Conservation (phyloP, 2,113 vertebrate species). For the Setophaga kirtlandii region DNA sequence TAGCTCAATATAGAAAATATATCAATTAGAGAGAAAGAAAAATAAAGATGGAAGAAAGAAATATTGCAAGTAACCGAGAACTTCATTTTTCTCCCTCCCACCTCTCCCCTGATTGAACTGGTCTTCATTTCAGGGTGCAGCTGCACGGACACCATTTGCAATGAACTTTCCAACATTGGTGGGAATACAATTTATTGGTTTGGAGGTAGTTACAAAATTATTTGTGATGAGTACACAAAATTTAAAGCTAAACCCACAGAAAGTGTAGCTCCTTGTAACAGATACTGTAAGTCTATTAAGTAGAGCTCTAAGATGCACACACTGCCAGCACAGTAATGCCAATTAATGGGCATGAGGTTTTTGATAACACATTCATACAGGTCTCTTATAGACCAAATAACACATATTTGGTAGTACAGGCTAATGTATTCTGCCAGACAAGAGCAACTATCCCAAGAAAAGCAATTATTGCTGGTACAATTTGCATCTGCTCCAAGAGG, state of each 20-base stretch:
- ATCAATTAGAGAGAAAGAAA: background rate
- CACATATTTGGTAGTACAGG: background rate
- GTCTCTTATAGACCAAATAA: background rate
- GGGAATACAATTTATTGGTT: background rate
- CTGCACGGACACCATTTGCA: background rate
- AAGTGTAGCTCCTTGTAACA: background rate
- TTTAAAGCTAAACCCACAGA: background rate
- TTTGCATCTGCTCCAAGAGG: background rate
- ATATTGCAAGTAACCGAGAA: background rate
- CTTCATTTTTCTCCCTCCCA: background rate
- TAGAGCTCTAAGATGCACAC: background rate
- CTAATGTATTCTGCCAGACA: background rate
- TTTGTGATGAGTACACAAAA: background rate
- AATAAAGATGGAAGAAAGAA: background rate
- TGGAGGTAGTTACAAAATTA: background rate
- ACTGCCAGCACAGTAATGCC: background rate
- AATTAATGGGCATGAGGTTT: background rate
- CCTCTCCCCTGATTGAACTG: rapidly evolving
- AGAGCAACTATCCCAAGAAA: background rate
- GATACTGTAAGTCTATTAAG: background rate
- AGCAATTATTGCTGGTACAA: background rate
- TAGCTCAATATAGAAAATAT: background rate
- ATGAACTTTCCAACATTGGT: background rate
- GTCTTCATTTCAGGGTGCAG: background rate
- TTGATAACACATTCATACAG: background rate